Evolutionary conservation across 2,797 vertebrate species (phyloP), one percentile per base, ranked within the genome.

Genomic region (Chaetophractus vellerosus): DNA sequence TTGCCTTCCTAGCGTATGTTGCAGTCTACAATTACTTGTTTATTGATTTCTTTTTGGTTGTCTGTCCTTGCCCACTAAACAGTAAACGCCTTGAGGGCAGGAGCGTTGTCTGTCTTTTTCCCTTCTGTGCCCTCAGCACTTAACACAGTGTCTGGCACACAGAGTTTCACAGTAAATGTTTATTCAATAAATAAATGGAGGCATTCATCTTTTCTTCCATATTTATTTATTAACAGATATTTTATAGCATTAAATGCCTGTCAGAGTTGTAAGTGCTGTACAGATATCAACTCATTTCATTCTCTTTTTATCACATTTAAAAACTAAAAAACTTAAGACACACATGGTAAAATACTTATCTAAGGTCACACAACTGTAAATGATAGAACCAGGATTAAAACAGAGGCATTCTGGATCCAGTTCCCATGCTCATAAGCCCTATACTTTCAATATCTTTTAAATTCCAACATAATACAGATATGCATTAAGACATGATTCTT

Each of bases 161-260:
- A 45, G 45, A 8, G 45, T 5, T 45, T 5, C 45, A 45, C 45
- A 9, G 45, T 45, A 45, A 45, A 45, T 45, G 45, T 45, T 45
- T 45, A 45, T 45, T 45, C 45, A 45, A 45, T 45, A 45, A 45
- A 45, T 8, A 45, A 45, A 45, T 45, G 10, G 1, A 45, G 10
- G 45, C 5, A 52, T 50, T 76, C 86, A 28, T 59, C 69, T 87
- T 79, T 38, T 82, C 38, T 38, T 81, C 8, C 9, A 10, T 45
- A 45, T 63, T 68, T 41, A 69, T 59, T 66, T 87, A 90, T 90
- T 91, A 76, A 82, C 63, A 90, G 76, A 64, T 38, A 82, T 12
- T 59, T 88, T 50, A 31, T 24, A 72, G 24, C 57, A 69, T 69
- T 79, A 87, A 92, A 71, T 76, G 7, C 45, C 68, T 83, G 28